Evolutionary conservation across 2,888 invertebrate species (phyloP), one percentile per base, ranked within the genome.

Genomic region (Caenorhabditis zanzibari): DNA sequence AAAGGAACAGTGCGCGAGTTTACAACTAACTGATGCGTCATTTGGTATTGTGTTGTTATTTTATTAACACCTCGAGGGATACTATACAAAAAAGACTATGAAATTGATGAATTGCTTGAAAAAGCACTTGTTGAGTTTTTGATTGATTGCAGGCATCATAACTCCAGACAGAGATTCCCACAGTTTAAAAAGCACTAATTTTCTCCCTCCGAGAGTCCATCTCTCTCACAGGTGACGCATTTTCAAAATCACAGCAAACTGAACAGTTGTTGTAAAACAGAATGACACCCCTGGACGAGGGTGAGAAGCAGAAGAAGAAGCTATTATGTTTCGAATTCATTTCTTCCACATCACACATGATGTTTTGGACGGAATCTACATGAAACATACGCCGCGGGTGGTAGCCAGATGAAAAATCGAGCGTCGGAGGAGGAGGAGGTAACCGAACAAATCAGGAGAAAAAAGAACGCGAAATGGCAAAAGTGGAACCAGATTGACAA

Each of bases 231-330:
- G 69, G 69, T 77, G 69, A 63, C 69, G 54, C 59, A 28, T 77
- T 44, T 41, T 63, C 52, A 71, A 71, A 64, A 44, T 44, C 44
- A n/a, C 54, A 71, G 64, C 64, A 54, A 54, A 54, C 54, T 71
- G 79, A 79, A 79, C 79, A 79, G 79, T 79, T 79, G 79, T 79
- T 79, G 64, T 32, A 64, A 79, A 79, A 79, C 71, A 79, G 56
- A 71, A 56, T 63, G 79, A 79, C 79, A 71, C 56, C 44, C 47
- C 19, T 6, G 16, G 64, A 44, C 14, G 16, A 12, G 19, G 47
- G 19, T 19, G 47, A 47, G 47, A 44, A 44, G 44, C n/a, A 19
- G 47, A 79, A 44, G 44, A 47, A 19, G 47, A 79, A 79, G 79
- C 79, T 71, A 71, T 79, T 71, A 71, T 64, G 71, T 79, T 79